Evolutionary conservation across 2,888 invertebrate species (phyloP), one percentile per base, ranked within the genome.

Genomic region (Lasius platythorax): DNA sequence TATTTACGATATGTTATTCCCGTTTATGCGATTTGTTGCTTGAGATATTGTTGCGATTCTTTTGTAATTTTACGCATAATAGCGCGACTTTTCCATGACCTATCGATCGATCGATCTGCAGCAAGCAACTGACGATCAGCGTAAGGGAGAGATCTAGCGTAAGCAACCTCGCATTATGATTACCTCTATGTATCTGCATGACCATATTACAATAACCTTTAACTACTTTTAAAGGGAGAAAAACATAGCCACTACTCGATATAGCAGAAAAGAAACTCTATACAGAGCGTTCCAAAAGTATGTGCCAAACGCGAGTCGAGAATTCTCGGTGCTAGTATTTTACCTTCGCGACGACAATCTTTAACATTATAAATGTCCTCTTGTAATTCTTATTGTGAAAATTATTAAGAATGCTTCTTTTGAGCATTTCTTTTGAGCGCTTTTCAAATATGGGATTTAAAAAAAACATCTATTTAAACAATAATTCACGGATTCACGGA

Each of bases 161-260:
- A 82, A 82, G 82, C 81, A 82, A 89, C 91, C 91, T 91, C 90
- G 90, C 91, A 90, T 90, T 89, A 88, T 61, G 83, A 89, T 90
- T 90, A 90, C 90, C 91, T 91, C 91, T 88, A 70, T 83, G 87
- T 91, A 90, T 88, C 85, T 84, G 87, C 82, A 85, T 83, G 81
- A 64, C 85, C 86, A 84, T 64, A 67, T 86, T 75, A 82, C 61
- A 72, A 76, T 72, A 82, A 85, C 28, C 85, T 67, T 87, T 82
- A 56, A 79, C 73, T 83, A 85, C 43, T 86, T 76, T 84, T 81
- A 74, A 76, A 83, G 28, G 8, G 18, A 79, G 6, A 9, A 70
- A 37, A 30, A 64, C 72, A 74, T 83, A 86, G 75, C 46, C 72
- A 68, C 56, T 78, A 83, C 68, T 83, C 37, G 67, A 84, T 82